Evolutionary conservation across 2,888 invertebrate genomes (phyloP).

Genomic region (Hemaris fuciformis): DNA sequence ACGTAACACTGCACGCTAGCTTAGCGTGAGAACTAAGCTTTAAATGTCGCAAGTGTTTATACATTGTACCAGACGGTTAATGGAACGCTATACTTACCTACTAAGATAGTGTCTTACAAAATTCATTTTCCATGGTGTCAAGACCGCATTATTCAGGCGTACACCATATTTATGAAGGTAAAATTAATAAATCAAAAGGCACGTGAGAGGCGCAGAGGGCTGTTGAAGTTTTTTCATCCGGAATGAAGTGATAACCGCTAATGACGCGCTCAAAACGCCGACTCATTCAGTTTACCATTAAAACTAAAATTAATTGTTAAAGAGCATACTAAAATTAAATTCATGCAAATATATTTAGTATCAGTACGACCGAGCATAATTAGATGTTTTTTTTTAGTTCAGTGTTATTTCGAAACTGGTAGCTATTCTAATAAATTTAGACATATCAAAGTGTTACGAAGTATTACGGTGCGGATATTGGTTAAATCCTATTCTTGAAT

Average conservation of each 20-base stretch:
- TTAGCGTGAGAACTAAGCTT: too few species aligned
- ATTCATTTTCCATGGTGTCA: neutral
- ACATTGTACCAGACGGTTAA: too few species aligned
- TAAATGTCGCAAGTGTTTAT: too few species aligned
- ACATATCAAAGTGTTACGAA: too few species aligned
- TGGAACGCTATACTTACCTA: neutral
- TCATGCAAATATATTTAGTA: neutral
- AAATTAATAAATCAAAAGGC: constrained; percentile 80
- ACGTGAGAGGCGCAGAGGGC: constrained; percentile 68
- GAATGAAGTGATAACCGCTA: constrained; percentile 82
- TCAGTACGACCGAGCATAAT: too few species aligned
- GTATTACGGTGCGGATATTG: too few species aligned
- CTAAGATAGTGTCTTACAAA: neutral
- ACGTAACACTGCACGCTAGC: too few species aligned
- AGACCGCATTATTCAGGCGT: constrained; percentile 48
- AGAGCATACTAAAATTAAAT: neutral
- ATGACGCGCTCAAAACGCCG: constrained; percentile 70
- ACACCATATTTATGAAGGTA: constrained; percentile 72
- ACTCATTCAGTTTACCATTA: constrained; percentile 62
- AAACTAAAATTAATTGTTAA: constrained; percentile 40
- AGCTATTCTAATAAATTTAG: too few species aligned
- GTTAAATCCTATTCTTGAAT: too few species aligned
- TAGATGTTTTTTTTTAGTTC: too few species aligned
- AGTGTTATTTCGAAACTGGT: too few species aligned
- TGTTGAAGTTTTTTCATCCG: constrained; percentile 81